Conservation (phyloP, 2,888 invertebrate species). For the Aquatica leii region DNA sequence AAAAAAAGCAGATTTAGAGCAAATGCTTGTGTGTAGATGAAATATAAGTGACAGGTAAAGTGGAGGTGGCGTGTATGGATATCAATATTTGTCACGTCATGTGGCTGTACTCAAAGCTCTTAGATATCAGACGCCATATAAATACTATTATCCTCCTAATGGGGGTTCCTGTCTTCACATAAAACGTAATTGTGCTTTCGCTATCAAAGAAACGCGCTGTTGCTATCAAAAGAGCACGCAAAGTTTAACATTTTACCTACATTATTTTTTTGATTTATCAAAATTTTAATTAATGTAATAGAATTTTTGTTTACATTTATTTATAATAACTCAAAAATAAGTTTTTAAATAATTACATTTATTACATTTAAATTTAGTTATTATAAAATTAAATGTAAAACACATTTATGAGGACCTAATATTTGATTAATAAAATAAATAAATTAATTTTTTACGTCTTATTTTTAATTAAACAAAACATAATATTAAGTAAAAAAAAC, state of each 20-base stretch:
- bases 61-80: constrained; percentile 39
- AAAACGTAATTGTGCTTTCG: constrained; percentile 41
- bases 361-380: too few relatives aligned
- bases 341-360: too few relatives aligned
- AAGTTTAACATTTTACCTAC: constrained; percentile 37
- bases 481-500: too few relatives aligned
- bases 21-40: constrained; percentile 14
- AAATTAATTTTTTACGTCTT: too few relatives aligned
- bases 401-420: too few relatives aligned
- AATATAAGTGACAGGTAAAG: constrained; percentile 40
- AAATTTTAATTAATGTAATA: constrained; percentile 20
- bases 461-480: too few relatives aligned
- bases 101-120: constrained; percentile 39
- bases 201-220: constrained; percentile 39
- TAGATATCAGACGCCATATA: constrained; percentile 38
- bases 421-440: too few relatives aligned
- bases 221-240: constrained; percentile 42
- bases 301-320: not conserved
- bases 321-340: too few relatives aligned
- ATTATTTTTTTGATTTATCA: constrained; percentile 29
- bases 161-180: constrained; percentile 41
- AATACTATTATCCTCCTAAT: constrained; percentile 44
- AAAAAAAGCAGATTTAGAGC: not conserved
- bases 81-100: constrained; percentile 42
- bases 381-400: too few relatives aligned